These are phyloP conservation scores for Thripadectes ignobilis DNA, from an alignment of 2,797 vertebrate species.

Conservation along the genomic window DNA sequence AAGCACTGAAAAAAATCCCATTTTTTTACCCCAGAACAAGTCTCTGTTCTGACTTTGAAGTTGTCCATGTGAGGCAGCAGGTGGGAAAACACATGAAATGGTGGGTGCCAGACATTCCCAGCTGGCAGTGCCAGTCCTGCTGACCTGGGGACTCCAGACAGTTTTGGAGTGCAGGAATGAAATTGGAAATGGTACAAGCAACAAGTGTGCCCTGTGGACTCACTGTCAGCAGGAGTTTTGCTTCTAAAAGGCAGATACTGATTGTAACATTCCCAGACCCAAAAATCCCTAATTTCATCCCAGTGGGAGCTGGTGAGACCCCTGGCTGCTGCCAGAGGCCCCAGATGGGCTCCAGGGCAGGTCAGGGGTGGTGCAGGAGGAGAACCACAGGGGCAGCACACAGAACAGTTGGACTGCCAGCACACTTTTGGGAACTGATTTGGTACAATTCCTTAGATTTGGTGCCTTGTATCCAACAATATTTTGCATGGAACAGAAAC, in stretches of 20 bases:
- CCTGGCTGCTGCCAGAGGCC: not conserved
- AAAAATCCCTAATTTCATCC: conserved; percentile 7
- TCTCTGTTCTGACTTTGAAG: not conserved
- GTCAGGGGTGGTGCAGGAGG: not conserved
- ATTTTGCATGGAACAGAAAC: conserved; percentile 60
- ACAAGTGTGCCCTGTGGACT: conserved; percentile 73
- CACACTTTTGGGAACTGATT: conserved; percentile 64
- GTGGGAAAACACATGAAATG: not conserved
- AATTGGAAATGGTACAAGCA: conserved; percentile 37
- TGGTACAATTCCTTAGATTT: conserved; percentile 64
- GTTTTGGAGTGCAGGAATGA: conserved; percentile 30
- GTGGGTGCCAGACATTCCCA: not conserved
- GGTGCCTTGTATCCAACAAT: conserved; percentile 74
- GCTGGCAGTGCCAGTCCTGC: not conserved
- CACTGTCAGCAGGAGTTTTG: conserved; percentile 41
- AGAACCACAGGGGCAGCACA: not conserved
- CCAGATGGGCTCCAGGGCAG: not conserved
- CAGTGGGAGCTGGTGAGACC: not conserved
- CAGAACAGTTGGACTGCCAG: conserved; percentile 36
- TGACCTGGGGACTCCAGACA: conserved; percentile 18
- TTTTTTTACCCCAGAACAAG: not conserved
- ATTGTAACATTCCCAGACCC: conserved; percentile 45
- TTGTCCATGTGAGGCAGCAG: not conserved
- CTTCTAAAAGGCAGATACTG: conserved; percentile 30
- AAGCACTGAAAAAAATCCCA: not conserved